Evolutionary conservation across 2,113 vertebrate genomes (phyloP), one percentile per base, ranked within the genome.

Genomic region (Phalacrocorax pelagicus): DNA sequence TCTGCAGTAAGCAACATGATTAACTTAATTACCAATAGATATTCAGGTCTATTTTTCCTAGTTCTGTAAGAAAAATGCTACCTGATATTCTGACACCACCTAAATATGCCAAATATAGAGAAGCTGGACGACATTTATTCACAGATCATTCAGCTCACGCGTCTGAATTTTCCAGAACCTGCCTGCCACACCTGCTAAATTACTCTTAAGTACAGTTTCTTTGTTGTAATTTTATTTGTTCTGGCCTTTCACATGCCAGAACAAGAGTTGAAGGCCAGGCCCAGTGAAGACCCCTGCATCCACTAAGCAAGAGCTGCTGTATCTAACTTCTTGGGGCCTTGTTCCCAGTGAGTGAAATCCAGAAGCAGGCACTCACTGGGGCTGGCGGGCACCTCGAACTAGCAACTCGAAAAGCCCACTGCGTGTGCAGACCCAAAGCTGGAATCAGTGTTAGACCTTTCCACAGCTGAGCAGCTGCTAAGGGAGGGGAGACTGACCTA

Each of bases 351-450:
- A 82, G 32, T 26, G 32, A 66, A 49, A 90, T n/a, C 30, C 52
- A 58, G 24, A 71, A 36, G 34, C 10, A 42, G 23, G 4, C 19
- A 5, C 42, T 59, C 30, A 71, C 11, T 3, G 5, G 15, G 11
- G 2, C 32, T 67, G 42, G 9, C 1, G 1, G 23, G 15, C 44
- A 44, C 7, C 7, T 57, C 4, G 0, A 72, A 38, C 32, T 21
- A 71, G 55, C 30, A 78, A 70, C 51, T 26, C 8, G 1, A 62
- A 54, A 52, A 84, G 6, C 11, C 11, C 11, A 34, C 10, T 54
- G n/a, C 1, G 0, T 29, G 17, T 29, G n/a, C n/a, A 94, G 38
- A 51, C 15, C 34, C 57, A 74, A 58, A 79, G 22, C 9, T 54
- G 30, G 30, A 75, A 49, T 22, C 0, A 1, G 14, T 32, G 87